Evolutionary conservation across 1,140 invertebrate genomes (phyloP), one percentile per base, ranked within the genome.

Genomic region (Metopolophium dirhodum): DNA sequence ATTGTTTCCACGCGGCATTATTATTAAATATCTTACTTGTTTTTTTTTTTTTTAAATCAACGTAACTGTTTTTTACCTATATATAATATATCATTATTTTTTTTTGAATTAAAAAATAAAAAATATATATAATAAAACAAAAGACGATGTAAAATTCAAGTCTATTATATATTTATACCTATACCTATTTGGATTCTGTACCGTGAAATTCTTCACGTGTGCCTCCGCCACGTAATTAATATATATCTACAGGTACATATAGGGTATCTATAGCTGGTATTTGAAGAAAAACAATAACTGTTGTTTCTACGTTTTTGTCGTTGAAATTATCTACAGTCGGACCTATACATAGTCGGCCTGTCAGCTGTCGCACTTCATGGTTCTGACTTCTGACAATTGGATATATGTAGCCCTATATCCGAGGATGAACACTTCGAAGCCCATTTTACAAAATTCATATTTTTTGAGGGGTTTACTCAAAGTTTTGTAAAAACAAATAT

Each of bases 41-140:
- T 26, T 41, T 85, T 85, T 82, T 35, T 85, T 45, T 45, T 85
- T 82, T 82, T 82, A 20, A n/a, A 82, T 82, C 23, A 8, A 41
- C n/a, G n/a, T 85, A 85, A 85, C 30, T 26, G 85, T 87, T 88
- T 51, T 88, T 88, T 88, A 88, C 86, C 20, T 88, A 88, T 86
- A 30, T 51, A 83, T 41, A 41, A 41, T 85, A 41, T 85, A 85
- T 41, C 14, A 37, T 88, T 88, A 51, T 88, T 88, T 88, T 35
- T 51, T 49, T 49, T 47, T 47, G 85, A 88, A 88, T 51, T 51
- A 35, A 49, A 51, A 49, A 86, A n/a, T 49, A 49, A 86, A 54
- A 35, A 35, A 51, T n/a, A n/a, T 26, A 26, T 22, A 88, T 14
- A 30, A 88, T 26, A 51, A 54, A 23, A 88, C 18, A 88, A 88